Conservation (phyloP, 2,113 vertebrate species). For the Mus pahari region DNA sequence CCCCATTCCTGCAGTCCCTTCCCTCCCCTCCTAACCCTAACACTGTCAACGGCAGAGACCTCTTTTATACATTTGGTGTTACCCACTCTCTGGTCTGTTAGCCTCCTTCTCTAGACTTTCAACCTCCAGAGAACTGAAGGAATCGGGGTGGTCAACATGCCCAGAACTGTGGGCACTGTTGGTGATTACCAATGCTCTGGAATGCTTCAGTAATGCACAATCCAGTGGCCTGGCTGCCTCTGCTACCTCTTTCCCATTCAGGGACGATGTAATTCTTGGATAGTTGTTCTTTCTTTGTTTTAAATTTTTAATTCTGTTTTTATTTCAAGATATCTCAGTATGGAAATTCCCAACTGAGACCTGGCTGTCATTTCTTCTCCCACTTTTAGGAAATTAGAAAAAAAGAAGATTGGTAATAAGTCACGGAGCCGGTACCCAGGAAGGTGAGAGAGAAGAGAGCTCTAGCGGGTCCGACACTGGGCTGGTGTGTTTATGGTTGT, state of each 20-base stretch:
- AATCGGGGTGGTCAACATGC: rapidly evolving
- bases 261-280: too few relatives aligned
- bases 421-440: neutral
- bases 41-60: neutral
- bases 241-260: neutral
- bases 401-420: conserved; percentile 22
- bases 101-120: too few relatives aligned
- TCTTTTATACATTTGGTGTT: neutral
- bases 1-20: neutral
- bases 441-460: neutral
- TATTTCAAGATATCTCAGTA: neutral
- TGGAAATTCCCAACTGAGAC: neutral
- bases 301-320: neutral
- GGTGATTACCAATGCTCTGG: rapidly evolving
- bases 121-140: neutral
- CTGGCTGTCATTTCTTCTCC: neutral
- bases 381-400: conserved; percentile 21
- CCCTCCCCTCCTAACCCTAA: neutral
- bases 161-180: neutral
- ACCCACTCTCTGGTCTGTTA: neutral
- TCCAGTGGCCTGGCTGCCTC: neutral
- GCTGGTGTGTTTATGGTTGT: neutral
- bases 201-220: neutral
- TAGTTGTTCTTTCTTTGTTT: neutral
- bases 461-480: neutral